Base-by-base conservation (phyloP, 2,888 invertebrate species). In the Apoda limacodes region DNA sequence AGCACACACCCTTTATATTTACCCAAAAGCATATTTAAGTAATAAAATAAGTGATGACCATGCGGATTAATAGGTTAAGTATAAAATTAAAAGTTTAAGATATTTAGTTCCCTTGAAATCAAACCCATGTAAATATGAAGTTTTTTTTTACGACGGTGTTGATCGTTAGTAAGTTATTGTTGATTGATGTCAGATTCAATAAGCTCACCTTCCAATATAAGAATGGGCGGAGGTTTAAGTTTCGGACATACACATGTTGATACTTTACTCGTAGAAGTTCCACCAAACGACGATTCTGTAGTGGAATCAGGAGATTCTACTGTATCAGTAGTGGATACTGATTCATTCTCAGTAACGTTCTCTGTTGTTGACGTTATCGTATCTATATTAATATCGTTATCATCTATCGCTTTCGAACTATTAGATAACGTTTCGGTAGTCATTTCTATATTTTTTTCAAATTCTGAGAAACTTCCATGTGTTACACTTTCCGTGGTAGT, bases 171-270 rank as follows among this genome's bases (percentile, higher is more conserved):
- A 55, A 51, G 64, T 75, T 74, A 72, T 60, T 52, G 48, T 52
- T 53, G 52, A 56, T 60, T 48, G 47, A 60, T 61, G 51, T 60
- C 50, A 58, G 61, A 49, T 59, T 60, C 51, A 55, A 53, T 60
- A 52, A 68, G 76, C 84, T 85, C 88, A 92, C 92, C 92, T 92
- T 92, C 92, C 62, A 92, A 83, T 63, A 92, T 89, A 57, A 92
- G 86, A 76, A 92, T 90, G 66, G 89, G 84, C 75, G 84, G 84
- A 62, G 70, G 70, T 58, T 55, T 62, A 59, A 78, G 50, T 60
- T 76, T 75, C 54, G 78, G 80, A 53, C 80, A 80, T 45, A 68
- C 50, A 43, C 59, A 68, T 55, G 62, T 58, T 40, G 62, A 58
- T 39, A 39, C 39, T 43, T 62, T 55, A 14, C 60, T 66, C 21